Evolutionary conservation across 2,113 vertebrate species (phyloP).

Genomic region (Agelaius tricolor): DNA sequence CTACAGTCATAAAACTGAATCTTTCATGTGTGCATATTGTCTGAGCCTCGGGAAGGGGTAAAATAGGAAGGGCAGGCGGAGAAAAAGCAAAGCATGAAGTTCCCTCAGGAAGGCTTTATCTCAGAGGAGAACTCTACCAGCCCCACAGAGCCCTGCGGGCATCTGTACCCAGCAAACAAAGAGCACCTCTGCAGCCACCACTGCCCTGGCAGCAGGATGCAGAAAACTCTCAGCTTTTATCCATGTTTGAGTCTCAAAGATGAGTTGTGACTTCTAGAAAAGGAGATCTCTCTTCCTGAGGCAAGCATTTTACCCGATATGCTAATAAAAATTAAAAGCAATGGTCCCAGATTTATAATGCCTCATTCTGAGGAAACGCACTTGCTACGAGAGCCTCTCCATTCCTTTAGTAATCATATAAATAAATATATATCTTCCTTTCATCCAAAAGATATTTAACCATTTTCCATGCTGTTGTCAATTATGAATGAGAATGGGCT

Average conservation of each 20-base stretch:
- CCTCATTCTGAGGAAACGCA: background rate
- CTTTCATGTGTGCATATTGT: background rate
- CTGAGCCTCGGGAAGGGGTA: background rate
- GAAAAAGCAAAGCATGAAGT: background rate
- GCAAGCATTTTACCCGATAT: background rate
- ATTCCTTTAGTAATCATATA: background rate
- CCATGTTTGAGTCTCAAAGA: background rate
- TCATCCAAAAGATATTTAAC: background rate
- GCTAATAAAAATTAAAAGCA: background rate
- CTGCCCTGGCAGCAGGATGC: background rate
- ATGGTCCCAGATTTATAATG: background rate
- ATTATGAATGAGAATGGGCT: conserved; percentile 33
- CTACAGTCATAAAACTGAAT: background rate
- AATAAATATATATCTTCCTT: background rate
- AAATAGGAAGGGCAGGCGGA: background rate
- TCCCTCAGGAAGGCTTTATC: background rate
- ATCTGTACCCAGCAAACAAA: background rate
- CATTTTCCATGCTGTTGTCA: conserved; percentile 9
- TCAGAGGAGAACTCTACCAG: background rate
- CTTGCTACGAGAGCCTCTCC: background rate
- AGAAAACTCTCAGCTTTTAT: background rate
- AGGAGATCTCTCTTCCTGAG: background rate
- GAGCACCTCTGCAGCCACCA: background rate
- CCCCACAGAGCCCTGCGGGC: background rate
- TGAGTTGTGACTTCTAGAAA: background rate